Base-by-base conservation (phyloP, 2,797 vertebrate genomes). In the Gymnopithys bicolor region DNA sequence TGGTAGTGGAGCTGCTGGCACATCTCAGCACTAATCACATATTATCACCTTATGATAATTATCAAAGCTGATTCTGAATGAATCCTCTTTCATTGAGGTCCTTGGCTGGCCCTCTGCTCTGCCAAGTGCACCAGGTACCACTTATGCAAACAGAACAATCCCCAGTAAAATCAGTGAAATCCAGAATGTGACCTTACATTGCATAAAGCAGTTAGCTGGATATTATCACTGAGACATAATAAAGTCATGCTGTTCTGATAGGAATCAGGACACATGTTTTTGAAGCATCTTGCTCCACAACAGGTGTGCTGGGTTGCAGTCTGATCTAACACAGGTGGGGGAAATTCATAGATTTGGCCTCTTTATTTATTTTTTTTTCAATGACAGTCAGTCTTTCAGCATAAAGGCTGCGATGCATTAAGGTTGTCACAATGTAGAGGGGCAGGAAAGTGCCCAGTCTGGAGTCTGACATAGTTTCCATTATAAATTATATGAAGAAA, bases 81-180 rank as follows among this genome's bases (percentile, higher is more conserved):
- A 94, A 94, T 91, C 89, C 70, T 91, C 94, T 95, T 94, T 87
- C 28, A 53, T 13, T 32, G 30, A 53, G 77, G 80, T 67, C 91
- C 79, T 94, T 90, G 83, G 63, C 76, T 87, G 88, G 73, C 84
- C 90, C 59, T 84, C 66, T 81, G 91, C 87, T 71, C 70, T 53
- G 55, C 60, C 24, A 19, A 69, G 28, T 2, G 18, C 84, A 37
- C 0, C 0, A 74, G 79, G 58, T 46, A 7, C 55, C 14, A 4
- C 75, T 41, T 35, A 41, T 35, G 41, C 51, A 46, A 73, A 17
- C 74, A n/a, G 75, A 55, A 3, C 17, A 2, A 19, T 8, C 5
- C 19, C 68, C 62, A 46, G 39, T 8, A 39, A 66, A 56, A 48
- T 4, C 68, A 28, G 49, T 27, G 78, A 19, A 5, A 81, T n/a